phyloP scores from a whole-genome alignment of 53 echinoderm and acorn worm species.

The Apostichopus leukothele region DNA sequence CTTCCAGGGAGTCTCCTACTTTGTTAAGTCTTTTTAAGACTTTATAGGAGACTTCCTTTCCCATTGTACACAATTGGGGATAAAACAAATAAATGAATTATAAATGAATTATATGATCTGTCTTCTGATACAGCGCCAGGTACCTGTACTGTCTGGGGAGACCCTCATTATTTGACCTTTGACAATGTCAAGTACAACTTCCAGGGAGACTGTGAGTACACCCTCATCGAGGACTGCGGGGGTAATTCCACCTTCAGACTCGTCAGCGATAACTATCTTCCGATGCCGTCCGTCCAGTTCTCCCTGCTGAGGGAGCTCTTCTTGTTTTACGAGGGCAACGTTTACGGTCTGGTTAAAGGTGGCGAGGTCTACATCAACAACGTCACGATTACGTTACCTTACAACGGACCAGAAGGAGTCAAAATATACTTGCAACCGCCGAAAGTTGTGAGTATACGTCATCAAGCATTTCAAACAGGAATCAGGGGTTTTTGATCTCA shows the following conservation, averaged over 20 bases:
- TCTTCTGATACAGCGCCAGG: constrained; percentile 25
- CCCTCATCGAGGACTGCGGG: constrained; percentile 13
- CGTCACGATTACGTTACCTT: constrained; percentile 53
- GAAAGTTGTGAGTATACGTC: constrained; percentile 1
- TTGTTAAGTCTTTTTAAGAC: no score
- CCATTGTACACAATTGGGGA: no score
- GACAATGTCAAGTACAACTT: constrained; percentile 49
- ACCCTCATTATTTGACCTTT: constrained; percentile 59
- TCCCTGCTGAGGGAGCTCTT: constrained; percentile 32
- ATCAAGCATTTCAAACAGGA: no score
- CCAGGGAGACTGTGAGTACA: constrained; percentile 38
- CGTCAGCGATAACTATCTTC: constrained; percentile 14
- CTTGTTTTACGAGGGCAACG: constrained; percentile 30
- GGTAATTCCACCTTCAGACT: constrained; percentile 17
- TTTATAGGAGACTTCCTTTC: no score
- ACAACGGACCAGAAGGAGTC: constrained; percentile 16
- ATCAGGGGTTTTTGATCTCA: no score
- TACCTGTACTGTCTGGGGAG: constrained; percentile 52
- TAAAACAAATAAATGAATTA: no score
- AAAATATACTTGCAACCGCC: constrained; percentile 12
- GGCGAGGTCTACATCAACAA: constrained; percentile 15
- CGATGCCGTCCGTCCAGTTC: neutral
- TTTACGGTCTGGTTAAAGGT: constrained; percentile 10
- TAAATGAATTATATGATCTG: no score
- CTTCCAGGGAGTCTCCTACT: no score